Conservation (phyloP, 2,888 invertebrate species). For the Aphodius granarius region DNA sequence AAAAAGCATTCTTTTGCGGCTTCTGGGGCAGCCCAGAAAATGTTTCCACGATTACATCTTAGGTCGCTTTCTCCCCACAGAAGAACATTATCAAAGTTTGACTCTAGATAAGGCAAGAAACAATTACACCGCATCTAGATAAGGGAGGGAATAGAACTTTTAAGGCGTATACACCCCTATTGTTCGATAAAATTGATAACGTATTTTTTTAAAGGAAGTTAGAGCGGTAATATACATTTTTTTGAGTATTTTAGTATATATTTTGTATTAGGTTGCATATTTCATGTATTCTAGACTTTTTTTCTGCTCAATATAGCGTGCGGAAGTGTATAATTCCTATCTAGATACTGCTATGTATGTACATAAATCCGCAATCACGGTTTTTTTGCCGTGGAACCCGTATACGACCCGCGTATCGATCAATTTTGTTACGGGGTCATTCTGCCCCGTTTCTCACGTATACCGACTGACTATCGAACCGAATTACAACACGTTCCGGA, state of each 20-base stretch:
- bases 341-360: not conserved
- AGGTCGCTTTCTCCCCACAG: not conserved
- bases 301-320: not conserved
- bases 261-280: too few relatives aligned
- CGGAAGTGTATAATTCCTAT: not conserved
- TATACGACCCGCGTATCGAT: too few relatives aligned
- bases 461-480: too few relatives aligned
- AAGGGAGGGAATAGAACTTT: not conserved
- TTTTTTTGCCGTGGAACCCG: not conserved
- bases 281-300: too few relatives aligned
- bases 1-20: not conserved
- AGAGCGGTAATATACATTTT: too few relatives aligned
- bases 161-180: too few relatives aligned
- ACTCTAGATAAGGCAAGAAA: constrained; percentile 1
- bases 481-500: too few relatives aligned
- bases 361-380: not conserved
- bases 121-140: not conserved
- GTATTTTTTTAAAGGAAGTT: too few relatives aligned
- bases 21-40: constrained; percentile 4
- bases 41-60: constrained; percentile 1
- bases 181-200: too few relatives aligned
- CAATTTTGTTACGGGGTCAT: too few relatives aligned
- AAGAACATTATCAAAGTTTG: constrained; percentile 8
- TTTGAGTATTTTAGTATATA: too few relatives aligned
- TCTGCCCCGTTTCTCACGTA: too few relatives aligned